phyloP scores from a whole-genome alignment of 2,888 invertebrate genomes.

The Acanthopleura granulata region DNA sequence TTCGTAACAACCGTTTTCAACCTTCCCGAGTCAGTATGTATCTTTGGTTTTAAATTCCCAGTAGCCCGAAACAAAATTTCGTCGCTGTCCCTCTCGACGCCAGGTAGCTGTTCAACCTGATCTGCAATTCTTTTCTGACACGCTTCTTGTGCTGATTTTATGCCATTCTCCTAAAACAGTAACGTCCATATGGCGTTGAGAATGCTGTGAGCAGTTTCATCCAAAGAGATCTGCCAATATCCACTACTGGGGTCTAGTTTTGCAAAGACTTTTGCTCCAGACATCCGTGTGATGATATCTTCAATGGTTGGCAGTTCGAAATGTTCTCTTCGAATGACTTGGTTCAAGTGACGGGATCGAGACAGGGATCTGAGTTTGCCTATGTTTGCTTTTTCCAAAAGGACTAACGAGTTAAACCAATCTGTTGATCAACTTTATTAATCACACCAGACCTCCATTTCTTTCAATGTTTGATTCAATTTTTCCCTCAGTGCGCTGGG shows the following conservation, averaged over 20 bases:
- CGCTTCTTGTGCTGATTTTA: constrained; percentile 26
- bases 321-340: constrained; percentile 20
- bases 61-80: too few relatives aligned
- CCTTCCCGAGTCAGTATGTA: background rate
- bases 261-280: constrained; percentile 23
- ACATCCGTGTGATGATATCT: constrained; percentile 22
- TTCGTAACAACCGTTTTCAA: too few relatives aligned
- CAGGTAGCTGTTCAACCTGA: constrained; percentile 18
- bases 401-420: constrained; percentile 23
- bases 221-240: constrained; percentile 16
- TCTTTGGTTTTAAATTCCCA: background rate
- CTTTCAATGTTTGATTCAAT: constrained; percentile 6
- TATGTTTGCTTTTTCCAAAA: constrained; percentile 18
- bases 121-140: constrained; percentile 23
- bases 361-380: constrained; percentile 20
- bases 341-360: constrained; percentile 22
- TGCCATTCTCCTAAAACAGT: constrained; percentile 21
- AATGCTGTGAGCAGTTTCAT: constrained; percentile 17
- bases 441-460: constrained; percentile 23
- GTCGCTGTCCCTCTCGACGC: constrained; percentile 14
- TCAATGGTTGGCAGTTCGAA: constrained; percentile 26
- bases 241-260: constrained; percentile 20
- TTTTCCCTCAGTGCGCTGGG: constrained; percentile 19
- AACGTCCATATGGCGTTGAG: constrained; percentile 26
- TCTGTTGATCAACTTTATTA: constrained; percentile 21